Conservation (phyloP, 2,888 invertebrate species). For the Xestia xanthographa region DNA sequence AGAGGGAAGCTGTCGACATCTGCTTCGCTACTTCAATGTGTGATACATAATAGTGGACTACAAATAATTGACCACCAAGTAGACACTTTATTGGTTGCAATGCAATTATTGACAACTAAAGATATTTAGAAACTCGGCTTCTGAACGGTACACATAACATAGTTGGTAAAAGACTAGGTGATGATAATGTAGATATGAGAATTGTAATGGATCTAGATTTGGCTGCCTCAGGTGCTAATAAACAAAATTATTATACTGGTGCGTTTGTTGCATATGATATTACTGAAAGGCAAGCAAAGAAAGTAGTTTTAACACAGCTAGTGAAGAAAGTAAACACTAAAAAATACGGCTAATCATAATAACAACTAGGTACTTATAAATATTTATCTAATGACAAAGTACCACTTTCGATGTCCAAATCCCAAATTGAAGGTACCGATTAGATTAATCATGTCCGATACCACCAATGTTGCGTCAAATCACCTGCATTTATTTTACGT, state of each 20-base stretch:
- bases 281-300: background rate
- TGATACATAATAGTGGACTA: slow-evolving; percentile 21
- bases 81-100: slow-evolving; percentile 26
- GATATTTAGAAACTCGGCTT: background rate
- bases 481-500: slow-evolving; percentile 15
- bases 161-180: background rate
- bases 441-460: slow-evolving; percentile 40
- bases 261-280: background rate
- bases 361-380: background rate
- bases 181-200: background rate
- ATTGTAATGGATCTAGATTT: background rate
- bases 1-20: slow-evolving; percentile 47
- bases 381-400: slow-evolving; percentile 20
- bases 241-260: background rate
- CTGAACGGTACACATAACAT: background rate
- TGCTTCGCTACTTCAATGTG: slow-evolving; percentile 45
- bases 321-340: background rate
- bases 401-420: slow-evolving; percentile 20
- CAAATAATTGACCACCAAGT: slow-evolving; percentile 33
- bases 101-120: slow-evolving; percentile 25
- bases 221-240: too few relatives aligned
- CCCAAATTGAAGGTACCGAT: slow-evolving; percentile 30
- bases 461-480: slow-evolving; percentile 17
- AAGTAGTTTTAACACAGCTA: too few relatives aligned
- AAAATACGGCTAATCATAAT: background rate